A percentile compares a stretch with the other conserved stretches of the same genome.
Conservation (phyloP, 2,113 vertebrate genomes). For the Acrocephalus kingi region DNA sequence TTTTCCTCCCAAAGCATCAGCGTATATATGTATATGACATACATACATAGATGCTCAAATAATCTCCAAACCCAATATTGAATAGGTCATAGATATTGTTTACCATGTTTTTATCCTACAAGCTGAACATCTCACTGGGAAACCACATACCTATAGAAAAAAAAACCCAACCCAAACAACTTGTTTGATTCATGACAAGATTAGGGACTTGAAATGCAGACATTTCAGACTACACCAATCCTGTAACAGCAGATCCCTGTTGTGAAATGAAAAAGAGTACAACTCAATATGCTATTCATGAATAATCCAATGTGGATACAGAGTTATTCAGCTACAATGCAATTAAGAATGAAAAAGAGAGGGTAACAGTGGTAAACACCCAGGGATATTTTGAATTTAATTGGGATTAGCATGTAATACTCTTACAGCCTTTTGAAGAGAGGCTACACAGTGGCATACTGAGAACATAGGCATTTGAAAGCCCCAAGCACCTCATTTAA, state of each 20-base stretch:
- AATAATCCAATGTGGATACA: not conserved
- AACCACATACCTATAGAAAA: not conserved
- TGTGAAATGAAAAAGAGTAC: not conserved
- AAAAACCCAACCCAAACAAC: not conserved
- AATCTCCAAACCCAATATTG: not conserved
- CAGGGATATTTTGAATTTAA: slow-evolving; percentile 48
- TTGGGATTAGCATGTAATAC: slow-evolving; percentile 45
- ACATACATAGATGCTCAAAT: not conserved
- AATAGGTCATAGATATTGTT: not conserved
- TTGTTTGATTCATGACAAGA: not conserved
- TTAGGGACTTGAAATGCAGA: not conserved
- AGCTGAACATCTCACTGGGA: not conserved
- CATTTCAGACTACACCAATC: not conserved
- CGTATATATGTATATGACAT: fast-evolving
- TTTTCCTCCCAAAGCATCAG: not conserved
- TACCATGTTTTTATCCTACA: not conserved
- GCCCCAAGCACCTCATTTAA: slow-evolving; percentile 53
- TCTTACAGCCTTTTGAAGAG: slow-evolving; percentile 46
- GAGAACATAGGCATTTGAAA: slow-evolving; percentile 26
- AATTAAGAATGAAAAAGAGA: slow-evolving; percentile 52
- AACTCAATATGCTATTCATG: not conserved
- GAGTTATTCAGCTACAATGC: slow-evolving; percentile 18
- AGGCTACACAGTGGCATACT: not conserved
- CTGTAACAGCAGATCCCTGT: not conserved
- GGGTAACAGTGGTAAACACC: slow-evolving; percentile 41